phyloP scores from a whole-genome alignment of 1,140 invertebrate genomes.

The Sitodiplosis mosellana region DNA sequence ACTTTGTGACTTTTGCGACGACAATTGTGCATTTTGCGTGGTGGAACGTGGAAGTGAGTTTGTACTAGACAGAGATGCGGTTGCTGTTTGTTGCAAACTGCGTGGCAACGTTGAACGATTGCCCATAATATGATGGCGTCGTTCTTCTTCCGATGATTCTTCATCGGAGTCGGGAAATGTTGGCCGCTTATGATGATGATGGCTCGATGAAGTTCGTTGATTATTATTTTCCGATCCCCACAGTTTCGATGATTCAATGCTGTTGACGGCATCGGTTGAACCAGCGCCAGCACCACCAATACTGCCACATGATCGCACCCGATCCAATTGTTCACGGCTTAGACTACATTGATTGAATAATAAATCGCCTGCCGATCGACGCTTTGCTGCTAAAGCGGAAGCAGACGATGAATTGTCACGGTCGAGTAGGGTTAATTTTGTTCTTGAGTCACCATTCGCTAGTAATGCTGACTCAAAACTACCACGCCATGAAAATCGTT shows the following conservation, averaged over 20 bases:
- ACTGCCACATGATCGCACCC: conserved; percentile 62
- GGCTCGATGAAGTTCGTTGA: conserved; percentile 29
- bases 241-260: conserved; percentile 22
- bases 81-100: conserved; percentile 35
- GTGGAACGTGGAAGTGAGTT: conserved; percentile 56
- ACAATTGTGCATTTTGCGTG: conserved; percentile 35
- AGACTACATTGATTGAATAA: conserved; percentile 56
- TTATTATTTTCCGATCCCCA: conserved; percentile 23
- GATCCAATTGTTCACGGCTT: conserved; percentile 49
- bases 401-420: conserved; percentile 43
- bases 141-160: conserved; percentile 41
- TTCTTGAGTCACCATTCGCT: conserved; percentile 58
- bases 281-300: conserved; percentile 50
- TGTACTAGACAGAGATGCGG: conserved; percentile 35
- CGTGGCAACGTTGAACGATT: conserved; percentile 40
- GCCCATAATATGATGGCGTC: conserved; percentile 36
- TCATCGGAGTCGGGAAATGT: conserved; percentile 42
- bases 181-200: conserved; percentile 41
- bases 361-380: conserved; percentile 58
- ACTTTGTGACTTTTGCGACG: conserved; percentile 46
- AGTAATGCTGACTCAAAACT: conserved; percentile 76
- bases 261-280: conserved; percentile 22
- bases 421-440: conserved; percentile 49
- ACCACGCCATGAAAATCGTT: conserved; percentile 73
- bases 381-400: conserved; percentile 46